Base-by-base conservation (phyloP, 2,113 vertebrate species). In the Channa argus region DNA sequence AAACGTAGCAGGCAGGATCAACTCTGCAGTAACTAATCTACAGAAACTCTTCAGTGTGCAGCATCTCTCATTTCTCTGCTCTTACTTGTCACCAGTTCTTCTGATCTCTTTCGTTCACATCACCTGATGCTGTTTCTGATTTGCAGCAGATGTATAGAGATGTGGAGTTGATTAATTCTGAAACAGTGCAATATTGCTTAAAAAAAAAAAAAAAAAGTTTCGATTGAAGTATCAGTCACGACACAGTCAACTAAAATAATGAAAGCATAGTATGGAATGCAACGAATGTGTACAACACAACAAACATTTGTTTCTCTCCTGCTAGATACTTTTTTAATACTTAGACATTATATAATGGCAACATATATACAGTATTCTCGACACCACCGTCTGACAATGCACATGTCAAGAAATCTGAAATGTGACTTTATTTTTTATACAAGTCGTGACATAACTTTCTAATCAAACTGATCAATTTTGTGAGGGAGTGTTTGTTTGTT, bases 71-170 rank as follows among this genome's bases (percentile, higher is more conserved):
- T 74, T 77, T 69, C 44, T 12, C 58, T 33, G 15, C 51, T 63
- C 47, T 47, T 52, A 47, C 38, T 72, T 59, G 79, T 55, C 74
- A 73, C 68, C 55, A 45, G 2, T 61, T 80, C 78, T 36, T 84
- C 74, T 80, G 65, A 77, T 84, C 73, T 68, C 67, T 70, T 56
- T n/a, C 13, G 24, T 71, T 78, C 56, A 55, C 72, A 70, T 73
- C 44, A 65, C 63, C 79, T 61, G 74, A 80, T 80, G 45, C 76
- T 46, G 58, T 43, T 82, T 64, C 39, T 74, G 67, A 79, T 80
- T 55, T 43, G 44, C 66, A 9, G 39, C 37, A n/a, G 58, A 74
- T 71, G 61, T 69, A 43, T 8, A 43, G 54, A 67, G 41, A 47
- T 44, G 66, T 12, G 45, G 55, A 73, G 56, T 70, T 51, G 76